These are phyloP conservation scores for Heterocephalus glaber DNA, from an alignment of 2,113 vertebrate species.

Conservation along the genomic window DNA sequence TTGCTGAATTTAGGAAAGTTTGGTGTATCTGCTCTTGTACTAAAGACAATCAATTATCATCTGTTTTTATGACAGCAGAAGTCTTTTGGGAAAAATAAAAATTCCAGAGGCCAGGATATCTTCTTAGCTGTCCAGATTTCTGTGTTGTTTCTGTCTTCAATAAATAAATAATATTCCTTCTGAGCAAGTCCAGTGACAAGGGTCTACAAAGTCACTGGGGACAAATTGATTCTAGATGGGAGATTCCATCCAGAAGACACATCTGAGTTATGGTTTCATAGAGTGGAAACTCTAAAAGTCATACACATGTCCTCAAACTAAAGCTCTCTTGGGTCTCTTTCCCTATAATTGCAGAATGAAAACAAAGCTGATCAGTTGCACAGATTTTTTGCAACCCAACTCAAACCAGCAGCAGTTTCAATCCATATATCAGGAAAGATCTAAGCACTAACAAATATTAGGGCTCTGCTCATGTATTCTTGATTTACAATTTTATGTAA, in stretches of 20 bases:
- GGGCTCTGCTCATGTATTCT: conserved; percentile 72
- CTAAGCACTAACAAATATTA: conserved; percentile 79
- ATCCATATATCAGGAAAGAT: conserved; percentile 77
- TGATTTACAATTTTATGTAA: conserved; percentile 81
- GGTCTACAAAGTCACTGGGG: conserved; percentile 36
- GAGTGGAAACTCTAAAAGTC: not conserved
- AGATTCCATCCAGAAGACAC: conserved; percentile 27
- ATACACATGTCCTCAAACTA: not conserved
- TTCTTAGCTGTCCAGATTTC: not conserved
- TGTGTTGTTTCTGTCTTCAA: not conserved
- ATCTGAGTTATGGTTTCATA: conserved; percentile 50
- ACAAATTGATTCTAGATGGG: conserved; percentile 25
- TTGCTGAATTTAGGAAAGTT: conserved; percentile 5
- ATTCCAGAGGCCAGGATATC: not conserved
- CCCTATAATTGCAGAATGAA: not conserved
- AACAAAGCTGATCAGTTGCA: conserved; percentile 68
- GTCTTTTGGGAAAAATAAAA: conserved; percentile 42
- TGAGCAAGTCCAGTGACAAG: not conserved
- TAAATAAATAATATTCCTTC: conserved; percentile 7
- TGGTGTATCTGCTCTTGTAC: not conserved
- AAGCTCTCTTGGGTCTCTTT: conserved; percentile 18
- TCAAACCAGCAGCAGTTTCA: conserved; percentile 65
- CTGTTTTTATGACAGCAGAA: conserved; percentile 37
- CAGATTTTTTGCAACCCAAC: conserved; percentile 68
- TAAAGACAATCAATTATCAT: conserved; percentile 5